Conservation (phyloP, 1,140 invertebrate species). For the Trichomalopsis sarcophagae region DNA sequence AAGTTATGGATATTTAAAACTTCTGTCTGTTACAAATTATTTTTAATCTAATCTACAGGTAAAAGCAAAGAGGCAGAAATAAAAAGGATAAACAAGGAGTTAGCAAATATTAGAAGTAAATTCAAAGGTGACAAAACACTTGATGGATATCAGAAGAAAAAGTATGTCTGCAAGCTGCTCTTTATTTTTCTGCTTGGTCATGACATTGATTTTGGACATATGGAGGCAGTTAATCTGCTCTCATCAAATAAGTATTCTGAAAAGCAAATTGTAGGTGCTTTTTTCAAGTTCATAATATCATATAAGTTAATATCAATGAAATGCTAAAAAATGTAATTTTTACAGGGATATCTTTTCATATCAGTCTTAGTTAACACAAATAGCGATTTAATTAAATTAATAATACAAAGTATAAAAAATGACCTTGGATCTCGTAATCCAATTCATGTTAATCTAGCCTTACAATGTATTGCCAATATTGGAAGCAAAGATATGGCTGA, state of each 20-base stretch:
- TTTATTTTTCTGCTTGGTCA: constrained; percentile 99
- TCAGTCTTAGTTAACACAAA: constrained; percentile 99
- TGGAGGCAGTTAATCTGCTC: constrained; percentile 99
- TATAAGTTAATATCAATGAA: neutral
- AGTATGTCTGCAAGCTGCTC: constrained; percentile 99
- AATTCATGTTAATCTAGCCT: constrained; percentile 98
- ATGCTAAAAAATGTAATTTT: constrained; percentile 60
- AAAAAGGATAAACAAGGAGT: constrained; percentile 99
- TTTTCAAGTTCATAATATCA: neutral
- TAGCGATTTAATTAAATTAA: constrained; percentile 98
- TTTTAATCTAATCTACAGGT: constrained; percentile 77
- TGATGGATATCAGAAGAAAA: constrained; percentile 99
- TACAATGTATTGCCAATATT: constrained; percentile 99
- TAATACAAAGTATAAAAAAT: constrained; percentile 99
- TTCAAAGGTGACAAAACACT: constrained; percentile 99
- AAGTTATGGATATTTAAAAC: constrained; percentile 19
- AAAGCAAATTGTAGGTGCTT: constrained; percentile 96
- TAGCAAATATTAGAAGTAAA: constrained; percentile 99
- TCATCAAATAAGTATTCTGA: constrained; percentile 99
- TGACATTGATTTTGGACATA: constrained; percentile 99
- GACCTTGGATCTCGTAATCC: constrained; percentile 98
- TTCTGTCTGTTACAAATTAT: constrained; percentile 34
- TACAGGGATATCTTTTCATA: constrained; percentile 98
- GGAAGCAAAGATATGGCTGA: constrained; percentile 99
- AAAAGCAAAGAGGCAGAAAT: constrained; percentile 99